Evolutionary conservation across 2,888 invertebrate genomes (phyloP).

Genomic region (Smittia aterrima): DNA sequence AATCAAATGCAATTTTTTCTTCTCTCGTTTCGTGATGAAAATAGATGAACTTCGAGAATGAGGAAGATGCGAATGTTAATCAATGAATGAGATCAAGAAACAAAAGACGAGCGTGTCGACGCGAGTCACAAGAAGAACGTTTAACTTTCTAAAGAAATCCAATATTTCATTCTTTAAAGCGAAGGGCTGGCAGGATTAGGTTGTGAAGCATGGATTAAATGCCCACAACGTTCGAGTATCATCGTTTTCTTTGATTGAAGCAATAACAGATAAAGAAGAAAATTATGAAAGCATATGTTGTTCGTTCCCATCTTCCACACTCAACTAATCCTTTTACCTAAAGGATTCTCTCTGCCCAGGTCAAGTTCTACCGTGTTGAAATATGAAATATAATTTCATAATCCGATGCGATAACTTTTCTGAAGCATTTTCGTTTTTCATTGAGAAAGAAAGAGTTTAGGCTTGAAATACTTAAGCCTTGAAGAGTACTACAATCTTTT

Average conservation of each 20-base stretch:
- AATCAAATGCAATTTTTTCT: constrained; percentile 1
- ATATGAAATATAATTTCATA: constrained; percentile 32
- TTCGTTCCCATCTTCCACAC: constrained; percentile 4
- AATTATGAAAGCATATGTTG: constrained; percentile 38
- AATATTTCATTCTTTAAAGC: constrained; percentile 23
- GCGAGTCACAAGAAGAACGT: constrained; percentile 24
- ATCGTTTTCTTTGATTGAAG: constrained; percentile 35
- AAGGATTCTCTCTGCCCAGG: constrained; percentile 15
- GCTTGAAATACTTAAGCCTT: not conserved
- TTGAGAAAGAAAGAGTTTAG: constrained; percentile 16
- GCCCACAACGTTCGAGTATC: constrained; percentile 21
- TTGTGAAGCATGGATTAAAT: constrained; percentile 20
- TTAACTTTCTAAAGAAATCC: constrained; percentile 29
- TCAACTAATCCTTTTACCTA: constrained; percentile 39
- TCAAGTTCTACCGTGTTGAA: constrained; percentile 26
- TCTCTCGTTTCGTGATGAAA: not conserved
- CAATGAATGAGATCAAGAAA: not conserved
- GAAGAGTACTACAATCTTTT: too few relatives aligned
- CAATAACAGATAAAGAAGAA: constrained; percentile 38
- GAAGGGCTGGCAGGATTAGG: constrained; percentile 29
- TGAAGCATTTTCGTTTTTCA: not conserved
- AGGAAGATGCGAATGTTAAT: not conserved
- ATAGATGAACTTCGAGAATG: not conserved
- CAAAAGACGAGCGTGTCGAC: constrained; percentile 15
- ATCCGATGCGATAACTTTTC: constrained; percentile 39